Evolutionary conservation across 2,113 vertebrate genomes (phyloP).

Genomic region (Rhegmatorhina hoffmannsi): DNA sequence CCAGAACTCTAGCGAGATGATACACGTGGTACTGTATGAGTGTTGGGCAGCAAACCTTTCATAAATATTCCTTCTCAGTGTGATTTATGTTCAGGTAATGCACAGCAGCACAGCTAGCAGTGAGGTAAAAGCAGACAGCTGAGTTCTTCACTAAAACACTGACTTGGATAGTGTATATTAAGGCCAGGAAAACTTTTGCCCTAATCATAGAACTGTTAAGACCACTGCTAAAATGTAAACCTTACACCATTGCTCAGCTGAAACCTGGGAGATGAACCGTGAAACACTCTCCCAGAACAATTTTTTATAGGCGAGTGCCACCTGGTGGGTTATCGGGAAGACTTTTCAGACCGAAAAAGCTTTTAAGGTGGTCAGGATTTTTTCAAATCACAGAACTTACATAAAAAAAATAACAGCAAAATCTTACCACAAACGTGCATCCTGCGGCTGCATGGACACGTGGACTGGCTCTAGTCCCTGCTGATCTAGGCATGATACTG

Average conservation of each 20-base stretch:
- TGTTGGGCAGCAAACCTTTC: not conserved
- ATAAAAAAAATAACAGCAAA: not conserved
- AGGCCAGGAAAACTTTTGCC: not conserved
- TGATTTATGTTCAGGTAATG: fast-evolving
- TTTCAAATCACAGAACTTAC: not conserved
- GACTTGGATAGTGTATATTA: not conserved
- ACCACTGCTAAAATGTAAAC: not conserved
- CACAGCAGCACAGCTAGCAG: not conserved
- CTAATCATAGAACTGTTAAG: not conserved
- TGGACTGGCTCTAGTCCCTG: not conserved
- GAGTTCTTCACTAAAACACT: not conserved
- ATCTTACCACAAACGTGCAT: not conserved
- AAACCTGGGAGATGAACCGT: not conserved
- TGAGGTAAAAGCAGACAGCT: not conserved
- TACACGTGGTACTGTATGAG: fast-evolving
- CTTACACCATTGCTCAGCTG: not conserved
- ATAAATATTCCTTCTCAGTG: not conserved
- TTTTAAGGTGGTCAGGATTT: constrained; percentile 62
- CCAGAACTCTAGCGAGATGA: not conserved
- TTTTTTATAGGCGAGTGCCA: constrained; percentile 46
- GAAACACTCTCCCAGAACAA: not conserved
- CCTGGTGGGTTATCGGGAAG: constrained; percentile 36
- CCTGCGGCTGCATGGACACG: too few species aligned
- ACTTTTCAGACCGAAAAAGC: not conserved
- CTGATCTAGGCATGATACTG: fast-evolving